Conservation (phyloP, 2,797 vertebrate genomes). For the Oreortyx pictus region DNA sequence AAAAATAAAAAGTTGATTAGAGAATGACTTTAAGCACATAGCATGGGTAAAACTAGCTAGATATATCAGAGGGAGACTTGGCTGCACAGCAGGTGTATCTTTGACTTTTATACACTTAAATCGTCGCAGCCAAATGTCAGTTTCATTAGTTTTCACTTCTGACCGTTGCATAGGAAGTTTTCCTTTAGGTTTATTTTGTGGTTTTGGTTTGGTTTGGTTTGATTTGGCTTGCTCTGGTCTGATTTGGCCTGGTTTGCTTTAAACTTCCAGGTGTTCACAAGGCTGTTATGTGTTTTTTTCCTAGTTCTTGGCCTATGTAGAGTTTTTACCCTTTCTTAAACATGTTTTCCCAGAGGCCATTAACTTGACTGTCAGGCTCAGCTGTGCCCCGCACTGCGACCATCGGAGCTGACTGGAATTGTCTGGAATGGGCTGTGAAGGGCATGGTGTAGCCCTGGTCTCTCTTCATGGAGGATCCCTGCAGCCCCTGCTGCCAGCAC, state of each 20-base stretch:
- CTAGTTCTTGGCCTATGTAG: too few species aligned
- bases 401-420: neutral
- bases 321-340: neutral
- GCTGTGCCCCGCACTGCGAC: neutral
- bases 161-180: neutral
- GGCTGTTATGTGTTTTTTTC: too few species aligned
- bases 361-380: neutral
- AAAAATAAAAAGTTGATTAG: neutral
- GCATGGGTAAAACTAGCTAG: neutral
- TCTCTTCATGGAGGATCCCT: neutral
- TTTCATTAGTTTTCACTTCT: neutral
- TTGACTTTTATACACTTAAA: neutral
- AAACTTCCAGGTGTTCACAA: too few species aligned
- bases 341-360: neutral
- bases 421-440: rapidly evolving
- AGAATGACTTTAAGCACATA: neutral
- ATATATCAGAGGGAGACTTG: neutral
- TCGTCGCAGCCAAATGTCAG: neutral
- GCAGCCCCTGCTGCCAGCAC: neutral
- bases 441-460: too few species aligned
- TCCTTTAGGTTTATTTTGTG: neutral
- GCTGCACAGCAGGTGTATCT: neutral
- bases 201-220: neutral
- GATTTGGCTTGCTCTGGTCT: too few species aligned
- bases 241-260: neutral